Evolutionary conservation across 2,113 vertebrate species (phyloP), one percentile per base, ranked within the genome.

Genomic region (Addax nasomaculatus): DNA sequence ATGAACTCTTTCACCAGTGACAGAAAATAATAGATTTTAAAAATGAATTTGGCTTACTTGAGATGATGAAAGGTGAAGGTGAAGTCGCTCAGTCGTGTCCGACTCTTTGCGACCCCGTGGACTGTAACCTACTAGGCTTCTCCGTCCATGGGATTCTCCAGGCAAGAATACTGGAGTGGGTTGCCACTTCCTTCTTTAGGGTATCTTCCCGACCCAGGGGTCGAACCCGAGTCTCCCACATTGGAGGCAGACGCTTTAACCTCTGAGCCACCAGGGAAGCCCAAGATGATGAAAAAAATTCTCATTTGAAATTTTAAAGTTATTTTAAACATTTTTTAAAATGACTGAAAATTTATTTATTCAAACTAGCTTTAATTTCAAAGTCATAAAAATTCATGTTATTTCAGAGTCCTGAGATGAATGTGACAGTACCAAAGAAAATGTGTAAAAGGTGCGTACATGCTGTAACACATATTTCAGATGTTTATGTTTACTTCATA

Each of bases 401-500:
- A 93, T 98, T 96, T 96, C 96, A 99, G 99, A 98, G 95, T 57
- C 98, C 98, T 17, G 64, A 98, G 95, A 98, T 0, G 97, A 98
- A 85, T 98, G 51, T 76, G 51, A 98, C 98, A 91, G 93, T 95
- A 97, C 95, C 95, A 96, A 98, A 97, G 96, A 98, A 98, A 96
- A 94, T 99, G 85, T 99, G 98, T 98, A 99, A 99, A 98, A 98
- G 99, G 99, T 99, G 98, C 0, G 98, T 98, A 94, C 93, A 64
- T 94, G 3, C 2, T 91, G 29, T 95, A 49, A 79, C 76, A 49
- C 0, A 85, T 64, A 45, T 94, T 83, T 92, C 14, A 94, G 36
- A 85, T 96, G 86, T 76, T 97, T 60, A 91, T 21, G 47, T 83
- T 73, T 43, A 86, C 8, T 89, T 85, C 49, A 58, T 85, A 80